Evolutionary conservation across 2,888 invertebrate species (phyloP).

Genomic region (Drosophila meridiana): DNA sequence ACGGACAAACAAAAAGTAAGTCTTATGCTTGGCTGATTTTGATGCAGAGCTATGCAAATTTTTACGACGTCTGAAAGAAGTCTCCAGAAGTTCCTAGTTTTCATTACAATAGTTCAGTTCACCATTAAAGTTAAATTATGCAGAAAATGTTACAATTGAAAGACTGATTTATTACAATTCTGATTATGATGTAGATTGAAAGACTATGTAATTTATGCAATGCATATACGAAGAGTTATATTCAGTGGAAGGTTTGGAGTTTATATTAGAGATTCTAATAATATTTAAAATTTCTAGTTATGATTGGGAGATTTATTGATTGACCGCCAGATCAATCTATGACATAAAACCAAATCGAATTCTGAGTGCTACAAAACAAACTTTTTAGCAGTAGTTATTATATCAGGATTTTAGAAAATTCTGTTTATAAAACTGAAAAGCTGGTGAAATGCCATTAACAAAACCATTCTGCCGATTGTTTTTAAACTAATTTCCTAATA

Average conservation of each 20-base stretch:
- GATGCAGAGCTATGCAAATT: slow-evolving; percentile 20
- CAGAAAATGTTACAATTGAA: neutral
- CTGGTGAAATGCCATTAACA: neutral
- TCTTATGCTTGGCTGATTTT: slow-evolving; percentile 28
- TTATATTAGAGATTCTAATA: neutral
- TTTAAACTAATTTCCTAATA: neutral
- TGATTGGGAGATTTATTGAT: neutral
- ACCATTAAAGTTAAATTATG: neutral
- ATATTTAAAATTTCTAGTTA: neutral
- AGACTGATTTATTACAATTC: neutral
- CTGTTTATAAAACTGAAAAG: neutral
- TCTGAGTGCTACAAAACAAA: neutral
- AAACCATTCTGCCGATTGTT: neutral
- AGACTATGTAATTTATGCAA: too few relatives aligned
- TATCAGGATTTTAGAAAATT: neutral
- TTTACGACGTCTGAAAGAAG: slow-evolving; percentile 2
- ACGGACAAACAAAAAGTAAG: slow-evolving; percentile 12
- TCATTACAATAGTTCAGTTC: slow-evolving; percentile 16
- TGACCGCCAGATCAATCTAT: neutral
- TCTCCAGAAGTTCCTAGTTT: slow-evolving; percentile 6
- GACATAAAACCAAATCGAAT: neutral
- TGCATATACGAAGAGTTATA: neutral
- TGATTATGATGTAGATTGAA: neutral
- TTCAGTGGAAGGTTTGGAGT: neutral
- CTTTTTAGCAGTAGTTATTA: neutral